Conservation (phyloP, 2,113 vertebrate genomes). For the Orycteropus afer region DNA sequence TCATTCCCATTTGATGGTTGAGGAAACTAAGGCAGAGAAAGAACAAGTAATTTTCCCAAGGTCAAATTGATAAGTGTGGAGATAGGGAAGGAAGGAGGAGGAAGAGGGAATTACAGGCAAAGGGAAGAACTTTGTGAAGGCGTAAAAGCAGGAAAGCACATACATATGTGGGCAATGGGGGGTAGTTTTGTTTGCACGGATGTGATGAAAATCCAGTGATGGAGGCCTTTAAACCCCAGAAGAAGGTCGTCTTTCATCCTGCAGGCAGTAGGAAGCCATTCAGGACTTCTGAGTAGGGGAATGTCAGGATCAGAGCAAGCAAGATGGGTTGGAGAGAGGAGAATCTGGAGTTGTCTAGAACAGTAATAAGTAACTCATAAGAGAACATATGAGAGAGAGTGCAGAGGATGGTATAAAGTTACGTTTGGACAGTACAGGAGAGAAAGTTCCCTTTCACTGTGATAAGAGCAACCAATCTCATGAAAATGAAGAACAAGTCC, state of each 20-base stretch:
- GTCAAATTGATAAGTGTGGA: not conserved
- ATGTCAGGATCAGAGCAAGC: not conserved
- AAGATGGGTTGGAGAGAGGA: not conserved
- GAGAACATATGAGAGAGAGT: not conserved
- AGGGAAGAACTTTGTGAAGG: not conserved
- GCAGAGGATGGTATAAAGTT: not conserved
- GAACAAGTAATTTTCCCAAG: not conserved
- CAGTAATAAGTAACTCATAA: not conserved
- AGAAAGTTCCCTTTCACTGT: not conserved
- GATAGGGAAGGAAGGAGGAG: not conserved
- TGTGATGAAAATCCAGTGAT: not conserved
- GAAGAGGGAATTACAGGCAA: not conserved
- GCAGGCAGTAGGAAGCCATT: not conserved
- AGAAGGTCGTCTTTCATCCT: not conserved
- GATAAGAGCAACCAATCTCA: not conserved
- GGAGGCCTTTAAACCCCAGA: not conserved
- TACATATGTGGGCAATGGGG: accelerated
- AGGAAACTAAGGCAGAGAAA: not conserved
- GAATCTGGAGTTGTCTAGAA: not conserved
- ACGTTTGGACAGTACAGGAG: not conserved
- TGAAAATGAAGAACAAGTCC: not conserved
- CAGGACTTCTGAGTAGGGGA: not conserved
- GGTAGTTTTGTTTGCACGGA: not conserved
- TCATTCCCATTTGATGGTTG: not conserved
- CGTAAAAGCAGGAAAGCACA: not conserved